phyloP scores from a whole-genome alignment of 2,797 vertebrate genomes.

The Siniperca obscura region DNA sequence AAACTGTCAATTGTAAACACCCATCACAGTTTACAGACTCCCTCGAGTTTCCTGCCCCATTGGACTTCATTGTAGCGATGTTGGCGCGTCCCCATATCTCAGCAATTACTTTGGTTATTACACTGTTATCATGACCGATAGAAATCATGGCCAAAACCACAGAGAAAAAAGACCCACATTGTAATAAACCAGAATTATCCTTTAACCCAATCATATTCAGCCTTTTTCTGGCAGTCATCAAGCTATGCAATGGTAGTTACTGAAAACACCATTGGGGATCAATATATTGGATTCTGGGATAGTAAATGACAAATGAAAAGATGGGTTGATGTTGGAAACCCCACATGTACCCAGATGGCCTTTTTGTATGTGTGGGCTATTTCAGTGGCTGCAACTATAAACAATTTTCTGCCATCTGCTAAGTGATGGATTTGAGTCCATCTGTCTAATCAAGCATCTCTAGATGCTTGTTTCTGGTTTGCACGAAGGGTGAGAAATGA shows the following conservation, averaged over 20 bases:
- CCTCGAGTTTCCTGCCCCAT: not conserved
- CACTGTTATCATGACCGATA: not conserved
- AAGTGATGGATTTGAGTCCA: slow-evolving; percentile 69
- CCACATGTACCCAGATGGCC: slow-evolving; percentile 70
- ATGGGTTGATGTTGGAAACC: slow-evolving; percentile 58
- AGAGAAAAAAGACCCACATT: not conserved
- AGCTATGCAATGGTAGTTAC: not conserved
- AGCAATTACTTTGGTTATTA: not conserved
- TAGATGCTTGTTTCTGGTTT: slow-evolving; percentile 45
- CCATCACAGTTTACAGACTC: slow-evolving; percentile 5
- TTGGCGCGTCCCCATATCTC: not conserved
- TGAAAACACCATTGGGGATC: slow-evolving; percentile 17
- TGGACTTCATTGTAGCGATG: slow-evolving; percentile 7
- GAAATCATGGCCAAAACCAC: not conserved
- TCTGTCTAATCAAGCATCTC: slow-evolving; percentile 67
- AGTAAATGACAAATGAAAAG: slow-evolving; percentile 57
- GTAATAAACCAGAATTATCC: not conserved
- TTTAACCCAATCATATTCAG: slow-evolving; percentile 26
- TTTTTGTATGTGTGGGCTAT: slow-evolving; percentile 70
- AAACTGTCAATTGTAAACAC: slow-evolving; percentile 2
- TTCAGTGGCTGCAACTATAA: slow-evolving; percentile 65
- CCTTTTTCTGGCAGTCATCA: slow-evolving; percentile 9
- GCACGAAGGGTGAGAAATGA: slow-evolving; percentile 34
- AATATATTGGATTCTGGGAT: slow-evolving; percentile 32
- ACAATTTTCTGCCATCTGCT: slow-evolving; percentile 75